Evolutionary conservation across 2,888 invertebrate genomes (phyloP).

Genomic region (Chromoteleia sp.): DNA sequence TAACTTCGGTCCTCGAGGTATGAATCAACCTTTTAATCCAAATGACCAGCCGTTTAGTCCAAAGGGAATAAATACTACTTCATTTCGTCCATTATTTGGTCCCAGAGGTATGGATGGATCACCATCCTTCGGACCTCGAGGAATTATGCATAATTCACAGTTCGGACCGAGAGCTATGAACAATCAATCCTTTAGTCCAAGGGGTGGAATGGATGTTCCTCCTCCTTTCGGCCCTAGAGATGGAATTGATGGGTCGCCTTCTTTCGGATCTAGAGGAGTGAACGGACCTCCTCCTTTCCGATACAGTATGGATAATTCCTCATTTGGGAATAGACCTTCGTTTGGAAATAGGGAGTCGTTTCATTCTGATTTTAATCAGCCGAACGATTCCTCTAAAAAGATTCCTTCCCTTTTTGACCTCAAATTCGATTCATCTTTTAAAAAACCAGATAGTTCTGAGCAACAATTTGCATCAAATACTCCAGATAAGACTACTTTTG

Average conservation of each 20-base stretch:
- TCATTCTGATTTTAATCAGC: conserved; percentile 36
- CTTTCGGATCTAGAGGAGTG: too few relatives aligned
- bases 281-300: conserved; percentile 6
- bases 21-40: conserved; percentile 60
- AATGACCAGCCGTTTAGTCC: conserved; percentile 57
- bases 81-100: conserved; percentile 38
- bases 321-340: conserved; percentile 14
- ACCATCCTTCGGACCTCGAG: conserved; percentile 56
- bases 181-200: conserved; percentile 50
- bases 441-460: conserved; percentile 11
- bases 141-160: conserved; percentile 40
- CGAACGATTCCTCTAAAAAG: conserved; percentile 26
- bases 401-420: conserved; percentile 74
- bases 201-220: conserved; percentile 20
- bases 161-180: conserved; percentile 64
- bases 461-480: neutral
- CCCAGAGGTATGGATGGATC: conserved; percentile 36
- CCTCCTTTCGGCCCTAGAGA: neutral
- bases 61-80: conserved; percentile 42
- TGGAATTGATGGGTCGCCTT: too few relatives aligned
- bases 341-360: conserved; percentile 27
- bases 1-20: conserved; percentile 59
- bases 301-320: neutral
- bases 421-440: conserved; percentile 71
- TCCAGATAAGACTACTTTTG: neutral